These are phyloP conservation scores for Drosophila demipolita DNA, from an alignment of 2,888 invertebrate genomes.

Conservation along the genomic window DNA sequence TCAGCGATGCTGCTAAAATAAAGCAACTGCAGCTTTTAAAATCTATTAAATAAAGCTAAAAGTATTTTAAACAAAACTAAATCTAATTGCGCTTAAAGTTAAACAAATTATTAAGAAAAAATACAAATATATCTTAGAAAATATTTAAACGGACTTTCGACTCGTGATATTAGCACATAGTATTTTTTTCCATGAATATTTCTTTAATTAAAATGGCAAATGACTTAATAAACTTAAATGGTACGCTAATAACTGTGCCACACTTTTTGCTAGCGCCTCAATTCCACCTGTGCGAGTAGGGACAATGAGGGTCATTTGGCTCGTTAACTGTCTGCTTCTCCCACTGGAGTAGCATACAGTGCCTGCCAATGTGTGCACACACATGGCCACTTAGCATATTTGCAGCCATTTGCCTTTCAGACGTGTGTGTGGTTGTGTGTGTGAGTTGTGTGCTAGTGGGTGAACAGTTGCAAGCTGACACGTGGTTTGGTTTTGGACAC, in stretches of 20 bases:
- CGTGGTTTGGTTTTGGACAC: conserved; percentile 24
- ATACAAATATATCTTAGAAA: too few relatives aligned
- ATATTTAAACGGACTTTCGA: conserved; percentile 1
- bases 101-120: not conserved
- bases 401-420: conserved; percentile 38
- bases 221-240: conserved; percentile 45
- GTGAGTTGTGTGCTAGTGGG: not conserved
- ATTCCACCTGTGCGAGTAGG: conserved; percentile 15
- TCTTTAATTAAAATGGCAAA: conserved; percentile 50
- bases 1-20: not conserved
- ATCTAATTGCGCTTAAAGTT: not conserved
- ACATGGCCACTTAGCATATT: conserved; percentile 62
- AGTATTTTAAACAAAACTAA: not conserved
- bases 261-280: conserved; percentile 31
- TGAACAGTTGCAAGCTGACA: conserved; percentile 12
- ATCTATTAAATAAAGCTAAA: not conserved
- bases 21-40: not conserved
- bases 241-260: conserved; percentile 54
- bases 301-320: conserved; percentile 38
- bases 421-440: conserved; percentile 17
- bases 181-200: not conserved
- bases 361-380: conserved; percentile 50
- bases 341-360: conserved; percentile 31
- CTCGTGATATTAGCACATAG: conserved; percentile 25
- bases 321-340: conserved; percentile 30